Conservation (phyloP, 2,113 vertebrate genomes). For the Carassius gibelio region DNA sequence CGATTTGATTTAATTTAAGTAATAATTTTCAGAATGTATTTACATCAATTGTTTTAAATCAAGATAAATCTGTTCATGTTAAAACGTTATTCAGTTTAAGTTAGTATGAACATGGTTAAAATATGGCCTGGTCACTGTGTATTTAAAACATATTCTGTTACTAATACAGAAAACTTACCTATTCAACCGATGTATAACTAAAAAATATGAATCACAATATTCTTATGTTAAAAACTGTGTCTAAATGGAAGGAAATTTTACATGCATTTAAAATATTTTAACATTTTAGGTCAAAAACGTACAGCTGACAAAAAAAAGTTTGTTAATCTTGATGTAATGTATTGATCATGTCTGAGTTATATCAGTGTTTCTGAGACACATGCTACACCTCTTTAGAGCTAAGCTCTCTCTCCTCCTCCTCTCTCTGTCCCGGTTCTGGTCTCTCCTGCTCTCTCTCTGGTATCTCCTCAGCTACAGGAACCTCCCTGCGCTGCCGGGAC, state of each 20-base stretch:
- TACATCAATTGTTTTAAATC: neutral
- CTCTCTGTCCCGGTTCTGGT: slow-evolving; percentile 18
- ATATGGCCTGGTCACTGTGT: too few relatives aligned
- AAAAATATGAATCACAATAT: too few relatives aligned
- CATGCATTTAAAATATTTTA: too few relatives aligned
- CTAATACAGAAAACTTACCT: too few relatives aligned
- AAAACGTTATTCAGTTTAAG: too few relatives aligned
- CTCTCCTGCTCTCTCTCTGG: slow-evolving; percentile 35
- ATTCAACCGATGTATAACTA: too few relatives aligned
- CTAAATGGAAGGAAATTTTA: too few relatives aligned
- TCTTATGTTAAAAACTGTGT: too few relatives aligned
- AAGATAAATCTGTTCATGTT: neutral
- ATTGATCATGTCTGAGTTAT: neutral
- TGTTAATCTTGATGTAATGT: neutral
- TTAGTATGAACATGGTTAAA: too few relatives aligned
- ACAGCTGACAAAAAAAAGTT: too few relatives aligned
- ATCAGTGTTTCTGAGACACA: neutral
- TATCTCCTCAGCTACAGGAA: slow-evolving; percentile 34
- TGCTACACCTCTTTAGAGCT: slow-evolving; percentile 42
- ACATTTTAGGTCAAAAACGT: too few relatives aligned
- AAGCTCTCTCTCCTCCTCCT: slow-evolving; percentile 41
- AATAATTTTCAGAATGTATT: neutral
- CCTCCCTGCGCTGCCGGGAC: slow-evolving; percentile 35
- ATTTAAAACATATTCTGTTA: too few relatives aligned
- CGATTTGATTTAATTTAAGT: neutral